A percentile compares a stretch with the other conserved stretches of the same genome.
Evolutionary conservation across 1,140 invertebrate genomes (phyloP).

Genomic region (Leucophenga varia): DNA sequence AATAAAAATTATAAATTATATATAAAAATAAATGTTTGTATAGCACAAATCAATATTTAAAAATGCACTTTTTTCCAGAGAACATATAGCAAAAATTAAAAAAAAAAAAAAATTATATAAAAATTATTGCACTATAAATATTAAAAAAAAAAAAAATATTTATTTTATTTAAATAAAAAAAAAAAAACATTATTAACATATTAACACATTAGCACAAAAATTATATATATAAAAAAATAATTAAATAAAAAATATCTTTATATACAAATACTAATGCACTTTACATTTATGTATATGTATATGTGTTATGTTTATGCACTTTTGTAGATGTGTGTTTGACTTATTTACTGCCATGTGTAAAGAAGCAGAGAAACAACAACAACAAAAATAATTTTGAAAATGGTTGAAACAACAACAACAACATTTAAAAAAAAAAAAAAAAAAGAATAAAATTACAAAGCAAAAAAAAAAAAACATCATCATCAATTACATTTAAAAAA

Average conservation of each 20-base stretch:
- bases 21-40: constrained; percentile 33
- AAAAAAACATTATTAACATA: constrained; percentile 18
- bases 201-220: neutral
- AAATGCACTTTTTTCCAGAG: constrained; percentile 7
- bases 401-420: constrained; percentile 15
- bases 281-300: constrained; percentile 52
- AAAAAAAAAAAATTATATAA: constrained; percentile 15
- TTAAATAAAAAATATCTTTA: constrained; percentile 1
- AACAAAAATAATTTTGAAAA: constrained; percentile 5
- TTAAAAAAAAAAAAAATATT: neutral
- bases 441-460: constrained; percentile 2
- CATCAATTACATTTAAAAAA: constrained; percentile 40
- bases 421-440: constrained; percentile 4
- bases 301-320: constrained; percentile 43
- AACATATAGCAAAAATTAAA: constrained; percentile 3
- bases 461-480: constrained; percentile 27
- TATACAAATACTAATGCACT: constrained; percentile 28
- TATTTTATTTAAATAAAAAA: neutral
- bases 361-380: constrained; percentile 20
- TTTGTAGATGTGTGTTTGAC: neutral
- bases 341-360: constrained; percentile 46
- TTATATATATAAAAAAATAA: constrained; percentile 13
- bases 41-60: constrained; percentile 35
- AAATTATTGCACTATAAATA: constrained; percentile 33
- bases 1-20: constrained; percentile 19